phyloP scores from a whole-genome alignment of 2,888 invertebrate genomes.

The Myopa testacea region DNA sequence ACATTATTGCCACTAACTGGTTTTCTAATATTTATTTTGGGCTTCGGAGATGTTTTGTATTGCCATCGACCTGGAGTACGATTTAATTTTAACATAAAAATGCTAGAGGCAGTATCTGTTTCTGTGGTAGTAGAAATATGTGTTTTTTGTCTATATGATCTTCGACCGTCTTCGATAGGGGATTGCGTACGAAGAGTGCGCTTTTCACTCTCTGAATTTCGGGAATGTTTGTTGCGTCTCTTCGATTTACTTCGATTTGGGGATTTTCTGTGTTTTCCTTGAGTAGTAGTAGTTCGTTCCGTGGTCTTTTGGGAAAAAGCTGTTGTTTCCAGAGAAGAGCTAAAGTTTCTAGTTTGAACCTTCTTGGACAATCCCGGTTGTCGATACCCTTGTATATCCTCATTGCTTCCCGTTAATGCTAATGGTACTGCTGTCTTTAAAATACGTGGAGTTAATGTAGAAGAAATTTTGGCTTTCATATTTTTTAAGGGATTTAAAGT shows the following conservation, averaged over 20 bases:
- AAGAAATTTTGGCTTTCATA: slow-evolving; percentile 74
- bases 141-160: slow-evolving; percentile 78
- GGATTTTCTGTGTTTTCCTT: slow-evolving; percentile 44
- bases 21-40: slow-evolving; percentile 82
- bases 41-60: slow-evolving; percentile 90
- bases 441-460: slow-evolving; percentile 77
- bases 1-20: slow-evolving; percentile 58
- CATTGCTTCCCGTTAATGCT: slow-evolving; percentile 29
- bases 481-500: slow-evolving; percentile 77
- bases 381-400: slow-evolving; percentile 67
- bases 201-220: slow-evolving; percentile 48
- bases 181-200: slow-evolving; percentile 45
- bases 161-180: slow-evolving; percentile 67
- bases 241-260: slow-evolving; percentile 55
- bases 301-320: slow-evolving; percentile 22
- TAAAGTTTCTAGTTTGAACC: slow-evolving; percentile 53
- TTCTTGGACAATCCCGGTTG: slow-evolving; percentile 53
- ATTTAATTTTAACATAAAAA: slow-evolving; percentile 85
- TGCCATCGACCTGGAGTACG: slow-evolving; percentile 88
- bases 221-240: slow-evolving; percentile 68
- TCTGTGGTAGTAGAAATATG: slow-evolving; percentile 71
- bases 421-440: slow-evolving; percentile 80
- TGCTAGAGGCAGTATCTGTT: slow-evolving; percentile 72
- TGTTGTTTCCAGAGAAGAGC: not conserved
- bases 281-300: slow-evolving; percentile 39